phyloP scores from a whole-genome alignment of 2,113 vertebrate species.

The Rynchops niger region DNA sequence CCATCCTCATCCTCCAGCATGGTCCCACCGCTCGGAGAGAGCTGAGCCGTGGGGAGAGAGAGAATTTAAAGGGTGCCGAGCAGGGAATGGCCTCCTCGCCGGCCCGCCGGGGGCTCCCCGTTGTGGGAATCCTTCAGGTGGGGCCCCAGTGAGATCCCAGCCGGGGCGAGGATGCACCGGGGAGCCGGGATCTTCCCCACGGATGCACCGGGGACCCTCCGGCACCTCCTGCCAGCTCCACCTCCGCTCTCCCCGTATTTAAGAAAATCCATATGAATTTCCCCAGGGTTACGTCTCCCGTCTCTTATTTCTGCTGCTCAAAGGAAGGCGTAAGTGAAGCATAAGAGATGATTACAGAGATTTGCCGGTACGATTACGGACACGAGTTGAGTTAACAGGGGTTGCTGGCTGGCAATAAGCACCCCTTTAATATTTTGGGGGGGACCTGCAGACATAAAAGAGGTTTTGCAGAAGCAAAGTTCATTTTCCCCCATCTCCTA shows the following conservation, averaged over 20 bases:
- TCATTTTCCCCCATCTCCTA: neutral
- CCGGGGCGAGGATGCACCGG: fast-evolving
- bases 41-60: neutral
- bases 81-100: neutral
- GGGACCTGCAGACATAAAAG: neutral
- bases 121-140: fast-evolving
- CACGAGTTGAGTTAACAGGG: neutral
- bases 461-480: neutral
- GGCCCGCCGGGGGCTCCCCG: fast-evolving
- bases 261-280: neutral
- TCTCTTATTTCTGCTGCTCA: neutral
- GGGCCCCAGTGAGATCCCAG: fast-evolving
- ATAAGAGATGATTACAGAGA: neutral
- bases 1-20: slow-evolving; percentile 83
- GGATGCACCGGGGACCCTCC: fast-evolving
- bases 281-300: fast-evolving
- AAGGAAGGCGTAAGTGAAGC: neutral
- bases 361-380: fast-evolving
- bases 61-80: neutral
- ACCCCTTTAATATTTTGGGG: fast-evolving
- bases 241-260: neutral
- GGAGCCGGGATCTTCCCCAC: neutral
- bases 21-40: neutral
- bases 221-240: neutral
- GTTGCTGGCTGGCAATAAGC: neutral